Percentiles rank a stretch among this genome's conserved stretches.
phyloP scores from a whole-genome alignment of 2,888 invertebrate genomes.

The Eupithecia pulchellata region DNA sequence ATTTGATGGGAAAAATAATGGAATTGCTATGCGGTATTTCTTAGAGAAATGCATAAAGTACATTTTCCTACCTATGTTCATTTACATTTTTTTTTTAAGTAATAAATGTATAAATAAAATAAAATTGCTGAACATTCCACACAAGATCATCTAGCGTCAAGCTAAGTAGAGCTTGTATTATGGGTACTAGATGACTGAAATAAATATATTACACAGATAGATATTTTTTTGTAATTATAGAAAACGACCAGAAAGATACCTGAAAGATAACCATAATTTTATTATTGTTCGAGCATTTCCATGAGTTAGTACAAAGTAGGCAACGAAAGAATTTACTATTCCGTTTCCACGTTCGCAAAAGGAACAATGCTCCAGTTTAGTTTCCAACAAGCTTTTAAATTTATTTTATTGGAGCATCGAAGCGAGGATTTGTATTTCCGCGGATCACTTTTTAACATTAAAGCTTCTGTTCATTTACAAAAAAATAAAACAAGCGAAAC shows the following conservation, averaged over 20 bases:
- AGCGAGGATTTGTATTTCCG: neutral
- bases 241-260: too few relatives aligned
- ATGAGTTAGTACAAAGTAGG: neutral
- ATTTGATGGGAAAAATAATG: too few relatives aligned
- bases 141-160: too few relatives aligned
- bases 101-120: too few relatives aligned
- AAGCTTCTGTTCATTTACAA: neutral
- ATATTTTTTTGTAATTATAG: too few relatives aligned
- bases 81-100: too few relatives aligned
- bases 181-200: too few relatives aligned
- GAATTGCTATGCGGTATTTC: too few relatives aligned
- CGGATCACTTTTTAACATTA: neutral
- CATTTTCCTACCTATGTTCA: neutral
- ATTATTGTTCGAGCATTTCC: neutral
- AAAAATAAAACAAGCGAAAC: conserved; percentile 4
- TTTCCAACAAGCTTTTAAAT: neutral
- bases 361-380: neutral
- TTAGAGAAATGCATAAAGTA: neutral
- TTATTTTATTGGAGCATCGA: neutral
- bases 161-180: too few relatives aligned
- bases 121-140: too few relatives aligned
- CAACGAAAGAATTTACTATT: neutral
- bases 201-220: too few relatives aligned
- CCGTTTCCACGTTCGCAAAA: neutral
- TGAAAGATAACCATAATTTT: neutral